Evolutionary conservation across 1,140 invertebrate species (phyloP), one percentile per base, ranked within the genome.

Genomic region (Oncopodura yosiiana): DNA sequence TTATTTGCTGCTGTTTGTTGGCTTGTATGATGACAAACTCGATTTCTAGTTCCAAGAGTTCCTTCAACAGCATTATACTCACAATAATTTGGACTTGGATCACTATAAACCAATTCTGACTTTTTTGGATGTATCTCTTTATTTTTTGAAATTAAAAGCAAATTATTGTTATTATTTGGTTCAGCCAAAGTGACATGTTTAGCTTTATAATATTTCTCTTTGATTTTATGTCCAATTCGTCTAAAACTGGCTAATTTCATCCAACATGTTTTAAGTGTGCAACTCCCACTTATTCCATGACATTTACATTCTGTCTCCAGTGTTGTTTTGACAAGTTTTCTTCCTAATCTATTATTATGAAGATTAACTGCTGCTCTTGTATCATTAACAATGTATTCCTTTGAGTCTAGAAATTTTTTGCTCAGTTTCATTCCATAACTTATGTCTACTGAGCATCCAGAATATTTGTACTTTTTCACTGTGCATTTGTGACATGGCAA

Each of bases 191-290:
- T 44, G 19, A 12, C 16, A 21, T 26, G 29, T 65, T 81, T 81
- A 38, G 89, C 88, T 60, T 81, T 78, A 65, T 83, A 79, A 73
- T 93, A 93, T 67, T 86, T 86, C 54, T 80, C 79, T 76, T 87
- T 82, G 24, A 95, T 75, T 50, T 79, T 81, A 61, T 87, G 81
- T 23, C 88, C 90, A 37, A 94, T 81, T 64, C 80, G 75, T 46
- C 82, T 76, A 75, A 95, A 94, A 23, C 82, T 80, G 19, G 87
- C 86, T 68, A 94, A 74, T 19, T 86, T 87, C 67, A 71, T 79
- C 93, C 93, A 97, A 70, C 94, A 97, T 3, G 92, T 96, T 67
- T 87, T 83, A 71, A 95, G 78, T 1, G 88, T 88, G 68, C 93
- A 97, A 45, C 89, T 91, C 1, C 93, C 93, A 46, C 89, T 94